phyloP scores from a whole-genome alignment of 2,113 vertebrate genomes.

The Irena cyanogastra region DNA sequence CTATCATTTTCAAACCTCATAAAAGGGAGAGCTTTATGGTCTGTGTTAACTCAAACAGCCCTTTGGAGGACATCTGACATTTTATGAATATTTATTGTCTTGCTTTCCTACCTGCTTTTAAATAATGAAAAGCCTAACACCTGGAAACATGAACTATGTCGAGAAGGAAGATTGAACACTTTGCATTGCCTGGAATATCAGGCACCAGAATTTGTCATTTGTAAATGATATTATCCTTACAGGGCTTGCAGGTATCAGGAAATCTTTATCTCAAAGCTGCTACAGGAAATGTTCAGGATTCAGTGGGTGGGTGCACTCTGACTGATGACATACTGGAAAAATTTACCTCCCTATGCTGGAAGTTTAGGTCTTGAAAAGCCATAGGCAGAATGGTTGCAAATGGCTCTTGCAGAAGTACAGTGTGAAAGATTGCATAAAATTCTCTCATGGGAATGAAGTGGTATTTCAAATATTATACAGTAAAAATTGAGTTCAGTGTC shows the following conservation, averaged over 20 bases:
- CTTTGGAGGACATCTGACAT: slow-evolving; percentile 27
- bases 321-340: not conserved
- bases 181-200: not conserved
- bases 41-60: not conserved
- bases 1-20: slow-evolving; percentile 23
- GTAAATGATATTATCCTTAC: not conserved
- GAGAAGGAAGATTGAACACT: not conserved
- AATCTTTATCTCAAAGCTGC: not conserved
- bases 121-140: slow-evolving; percentile 3
- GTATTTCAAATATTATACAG: slow-evolving; percentile 16
- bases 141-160: not conserved
- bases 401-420: slow-evolving; percentile 9
- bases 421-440: not conserved
- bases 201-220: not conserved
- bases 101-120: slow-evolving; percentile 13
- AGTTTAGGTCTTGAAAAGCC: not conserved
- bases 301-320: not conserved
- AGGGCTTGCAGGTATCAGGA: not conserved
- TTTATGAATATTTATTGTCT: slow-evolving; percentile 30
- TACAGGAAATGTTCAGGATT: not conserved
- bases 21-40: slow-evolving; percentile 20
- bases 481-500: slow-evolving; percentile 5
- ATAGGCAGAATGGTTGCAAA: not conserved
- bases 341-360: not conserved
- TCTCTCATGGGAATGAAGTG: not conserved